Evolutionary conservation across 1,140 invertebrate genomes (phyloP).

Genomic region (Telenomus remus): DNA sequence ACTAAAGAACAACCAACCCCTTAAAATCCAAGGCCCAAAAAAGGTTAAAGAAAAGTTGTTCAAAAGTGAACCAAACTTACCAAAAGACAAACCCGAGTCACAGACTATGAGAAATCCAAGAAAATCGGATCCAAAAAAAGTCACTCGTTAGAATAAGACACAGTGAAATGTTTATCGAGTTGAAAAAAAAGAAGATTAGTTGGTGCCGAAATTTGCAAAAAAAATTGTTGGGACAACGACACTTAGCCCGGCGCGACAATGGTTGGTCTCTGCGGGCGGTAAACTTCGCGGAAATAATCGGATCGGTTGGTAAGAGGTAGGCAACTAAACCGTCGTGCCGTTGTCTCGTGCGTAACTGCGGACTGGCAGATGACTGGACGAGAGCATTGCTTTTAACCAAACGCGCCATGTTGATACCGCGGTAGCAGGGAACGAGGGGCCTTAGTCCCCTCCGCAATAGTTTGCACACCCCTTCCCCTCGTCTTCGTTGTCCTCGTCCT

Average conservation of each 20-base stretch:
- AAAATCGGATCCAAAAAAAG: no score
- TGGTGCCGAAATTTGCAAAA: neutral
- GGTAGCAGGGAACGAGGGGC: conserved; percentile 56
- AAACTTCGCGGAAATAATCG: conserved; percentile 19
- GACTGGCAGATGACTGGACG: conserved; percentile 57
- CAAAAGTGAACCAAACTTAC: neutral
- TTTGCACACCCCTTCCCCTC: conserved; percentile 31
- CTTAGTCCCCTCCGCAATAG: conserved; percentile 50
- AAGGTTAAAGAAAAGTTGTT: neutral
- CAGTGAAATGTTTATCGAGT: neutral
- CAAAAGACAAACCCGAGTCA: no score
- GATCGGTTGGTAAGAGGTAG: conserved; percentile 16
- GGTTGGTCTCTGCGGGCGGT: conserved; percentile 1
- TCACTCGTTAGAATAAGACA: no score
- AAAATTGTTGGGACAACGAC: conserved; percentile 22
- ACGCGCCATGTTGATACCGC: conserved; percentile 59
- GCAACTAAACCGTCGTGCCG: conserved; percentile 42
- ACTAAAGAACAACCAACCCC: neutral
- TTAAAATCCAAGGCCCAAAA: neutral
- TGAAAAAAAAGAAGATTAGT: neutral
- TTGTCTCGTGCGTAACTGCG: conserved; percentile 55
- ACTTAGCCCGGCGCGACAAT: conserved; percentile 2
- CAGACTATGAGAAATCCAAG: no score
- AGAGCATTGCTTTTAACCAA: conserved; percentile 60
- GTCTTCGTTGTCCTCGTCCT: conserved; percentile 52